A percentile compares a stretch with the other conserved stretches of the same genome.
Evolutionary conservation across 1,140 invertebrate species (phyloP).

Genomic region (Metopolophium dirhodum): DNA sequence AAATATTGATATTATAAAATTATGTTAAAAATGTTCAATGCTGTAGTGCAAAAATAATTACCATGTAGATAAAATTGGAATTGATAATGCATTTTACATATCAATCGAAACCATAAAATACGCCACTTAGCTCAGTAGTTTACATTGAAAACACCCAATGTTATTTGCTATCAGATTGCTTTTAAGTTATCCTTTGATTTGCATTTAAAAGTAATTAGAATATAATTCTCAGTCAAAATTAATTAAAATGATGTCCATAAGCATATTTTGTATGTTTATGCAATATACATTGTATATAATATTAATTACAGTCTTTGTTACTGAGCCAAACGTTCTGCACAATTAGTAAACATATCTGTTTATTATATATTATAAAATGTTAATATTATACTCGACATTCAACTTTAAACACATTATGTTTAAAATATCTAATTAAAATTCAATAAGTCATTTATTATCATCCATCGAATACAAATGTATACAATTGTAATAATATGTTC

Average conservation of each 20-base stretch:
- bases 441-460: background rate
- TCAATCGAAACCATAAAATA: background rate
- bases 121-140: background rate
- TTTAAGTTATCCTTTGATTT: constrained; percentile 9
- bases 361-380: background rate
- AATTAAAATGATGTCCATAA: background rate
- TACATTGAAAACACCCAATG: background rate
- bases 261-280: too few relatives aligned
- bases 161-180: background rate
- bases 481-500: background rate
- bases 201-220: constrained; percentile 27
- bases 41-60: background rate
- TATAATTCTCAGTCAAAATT: background rate
- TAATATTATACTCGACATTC: background rate
- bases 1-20: background rate
- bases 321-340: background rate
- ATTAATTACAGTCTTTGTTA: constrained; percentile 16
- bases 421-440: constrained; percentile 21
- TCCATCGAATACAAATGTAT: background rate
- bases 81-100: constrained; percentile 1
- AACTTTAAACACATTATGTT: background rate
- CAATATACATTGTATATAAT: too few relatives aligned
- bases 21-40: background rate
- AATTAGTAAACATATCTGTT: background rate
- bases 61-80: background rate